A percentile compares a stretch with the other conserved stretches of the same genome.
These are phyloP conservation scores for Vanessa atalanta DNA, from an alignment of 1,140 invertebrate species.

Conservation along the genomic window DNA sequence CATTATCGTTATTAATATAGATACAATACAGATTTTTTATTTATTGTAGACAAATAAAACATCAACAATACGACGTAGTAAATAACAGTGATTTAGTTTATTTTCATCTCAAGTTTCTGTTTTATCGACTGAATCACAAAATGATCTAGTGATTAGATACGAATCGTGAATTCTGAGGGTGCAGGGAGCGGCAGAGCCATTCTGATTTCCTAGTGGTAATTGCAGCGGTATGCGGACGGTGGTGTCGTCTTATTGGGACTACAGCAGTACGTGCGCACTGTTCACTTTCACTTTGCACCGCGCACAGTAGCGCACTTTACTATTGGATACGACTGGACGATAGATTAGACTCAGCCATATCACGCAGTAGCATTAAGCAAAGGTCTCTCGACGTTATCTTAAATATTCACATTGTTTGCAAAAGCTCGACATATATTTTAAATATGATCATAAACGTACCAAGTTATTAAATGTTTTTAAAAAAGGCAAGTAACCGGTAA, in stretches of 20 bases:
- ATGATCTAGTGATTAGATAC: slow-evolving; percentile 17
- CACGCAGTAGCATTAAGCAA: slow-evolving; percentile 16
- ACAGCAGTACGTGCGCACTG: slow-evolving; percentile 66
- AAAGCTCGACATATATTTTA: slow-evolving; percentile 4
- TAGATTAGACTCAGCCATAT: slow-evolving; percentile 31
- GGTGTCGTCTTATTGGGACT: slow-evolving; percentile 78
- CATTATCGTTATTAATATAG: background rate
- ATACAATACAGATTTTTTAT: background rate
- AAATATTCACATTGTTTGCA: slow-evolving; percentile 26
- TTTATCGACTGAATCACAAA: background rate
- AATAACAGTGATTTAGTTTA: background rate
- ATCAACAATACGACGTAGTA: background rate
- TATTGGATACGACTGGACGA: slow-evolving; percentile 53
- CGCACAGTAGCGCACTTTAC: slow-evolving; percentile 54
- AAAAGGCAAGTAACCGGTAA: slow-evolving; percentile 16
- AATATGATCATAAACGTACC: slow-evolving; percentile 4
- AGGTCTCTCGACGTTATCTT: slow-evolving; percentile 25
- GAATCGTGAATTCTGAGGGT: slow-evolving; percentile 44
- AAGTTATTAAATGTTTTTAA: slow-evolving; percentile 6
- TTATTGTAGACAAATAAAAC: background rate
- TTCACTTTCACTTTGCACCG: slow-evolving; percentile 77
- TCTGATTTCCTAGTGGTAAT: slow-evolving; percentile 77
- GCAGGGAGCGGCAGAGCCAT: slow-evolving; percentile 60
- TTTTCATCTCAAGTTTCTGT: background rate
- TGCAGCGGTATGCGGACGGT: slow-evolving; percentile 76